These are phyloP conservation scores for Sternotherus odoratus DNA, from an alignment of 2,797 vertebrate genomes.

Conservation along the genomic window DNA sequence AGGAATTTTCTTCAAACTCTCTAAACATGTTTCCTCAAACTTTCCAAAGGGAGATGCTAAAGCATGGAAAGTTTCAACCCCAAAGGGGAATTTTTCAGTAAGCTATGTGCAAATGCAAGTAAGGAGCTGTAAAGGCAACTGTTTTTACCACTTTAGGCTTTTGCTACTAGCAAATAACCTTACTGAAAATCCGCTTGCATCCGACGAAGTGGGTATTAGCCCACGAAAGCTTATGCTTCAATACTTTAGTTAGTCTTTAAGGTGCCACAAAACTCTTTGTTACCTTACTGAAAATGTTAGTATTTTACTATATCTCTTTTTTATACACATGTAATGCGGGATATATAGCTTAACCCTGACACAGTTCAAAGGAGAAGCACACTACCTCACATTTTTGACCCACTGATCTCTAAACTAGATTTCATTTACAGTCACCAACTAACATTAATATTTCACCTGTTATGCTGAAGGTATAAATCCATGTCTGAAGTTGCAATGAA, in stretches of 20 bases:
- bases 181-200: no score
- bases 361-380: neutral
- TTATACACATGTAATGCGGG: neutral
- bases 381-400: neutral
- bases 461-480: neutral
- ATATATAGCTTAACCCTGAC: neutral
- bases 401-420: neutral
- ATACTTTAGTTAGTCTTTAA: no score
- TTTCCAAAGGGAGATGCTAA: neutral
- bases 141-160: neutral
- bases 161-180: neutral
- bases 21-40: neutral
- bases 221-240: no score
- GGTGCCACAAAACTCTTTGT: no score
- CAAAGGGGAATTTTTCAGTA: neutral
- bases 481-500: slow-evolving; percentile 31
- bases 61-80: neutral
- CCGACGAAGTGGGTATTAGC: no score
- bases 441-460: neutral
- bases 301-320: neutral
- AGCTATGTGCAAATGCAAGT: neutral
- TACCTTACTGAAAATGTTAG: neutral
- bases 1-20: neutral
- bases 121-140: no score
- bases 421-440: neutral